A percentile compares a stretch with the other conserved stretches of the same genome.
These are phyloP conservation scores for Meghimatium bilineatum DNA, from an alignment of 2,888 invertebrate genomes.

Conservation along the genomic window DNA sequence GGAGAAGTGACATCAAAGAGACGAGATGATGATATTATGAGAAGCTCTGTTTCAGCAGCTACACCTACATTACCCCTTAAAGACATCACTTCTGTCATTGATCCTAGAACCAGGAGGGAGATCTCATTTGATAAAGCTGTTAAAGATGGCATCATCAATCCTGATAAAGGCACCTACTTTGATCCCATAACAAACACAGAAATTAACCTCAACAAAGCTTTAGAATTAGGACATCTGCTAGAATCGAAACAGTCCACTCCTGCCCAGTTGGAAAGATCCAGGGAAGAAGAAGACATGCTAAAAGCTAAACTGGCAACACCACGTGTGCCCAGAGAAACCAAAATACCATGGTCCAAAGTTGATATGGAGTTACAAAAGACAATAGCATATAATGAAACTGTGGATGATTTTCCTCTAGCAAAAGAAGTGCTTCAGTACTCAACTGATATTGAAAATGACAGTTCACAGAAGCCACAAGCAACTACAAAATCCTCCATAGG, in stretches of 20 bases:
- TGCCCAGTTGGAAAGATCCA: conserved; percentile 63
- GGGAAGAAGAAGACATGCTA: conserved; percentile 57
- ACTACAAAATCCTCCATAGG: conserved; percentile 51
- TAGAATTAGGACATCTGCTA: conserved; percentile 83
- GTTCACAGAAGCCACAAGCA: conserved; percentile 53
- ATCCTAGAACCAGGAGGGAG: conserved; percentile 84
- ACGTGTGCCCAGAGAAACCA: conserved; percentile 46
- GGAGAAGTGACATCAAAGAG: conserved; percentile 72
- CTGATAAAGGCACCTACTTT: conserved; percentile 83
- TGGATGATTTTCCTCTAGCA: conserved; percentile 56
- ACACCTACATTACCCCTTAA: conserved; percentile 62
- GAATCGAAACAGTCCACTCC: conserved; percentile 66
- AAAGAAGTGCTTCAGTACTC: conserved; percentile 68
- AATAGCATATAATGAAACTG: conserved; percentile 52
- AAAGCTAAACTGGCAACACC: conserved; percentile 52
- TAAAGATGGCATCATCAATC: conserved; percentile 75
- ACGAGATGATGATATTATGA: conserved; percentile 65
- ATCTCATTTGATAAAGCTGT: conserved; percentile 68
- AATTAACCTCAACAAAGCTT: conserved; percentile 88
- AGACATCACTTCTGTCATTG: conserved; percentile 80
- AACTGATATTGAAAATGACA: conserved; percentile 57
- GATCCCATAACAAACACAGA: conserved; percentile 90
- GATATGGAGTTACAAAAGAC: conserved; percentile 71
- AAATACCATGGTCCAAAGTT: conserved; percentile 61
- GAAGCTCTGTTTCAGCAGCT: conserved; percentile 65